phyloP scores from a whole-genome alignment of 2,888 invertebrate species.

The Endomychus coccineus region DNA sequence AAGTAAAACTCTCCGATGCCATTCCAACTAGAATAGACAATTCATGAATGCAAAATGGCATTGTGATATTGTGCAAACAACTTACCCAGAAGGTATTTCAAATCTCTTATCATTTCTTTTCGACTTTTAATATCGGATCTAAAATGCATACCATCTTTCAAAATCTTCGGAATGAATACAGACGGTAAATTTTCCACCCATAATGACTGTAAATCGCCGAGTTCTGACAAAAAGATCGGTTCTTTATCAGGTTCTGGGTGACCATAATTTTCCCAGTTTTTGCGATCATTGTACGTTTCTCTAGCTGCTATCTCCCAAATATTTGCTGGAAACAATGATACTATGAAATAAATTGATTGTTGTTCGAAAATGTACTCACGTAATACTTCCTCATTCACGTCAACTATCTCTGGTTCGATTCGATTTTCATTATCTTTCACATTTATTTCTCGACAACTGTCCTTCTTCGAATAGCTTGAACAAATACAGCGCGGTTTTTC shows the following conservation, averaged over 20 bases:
- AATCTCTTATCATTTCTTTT: constrained; percentile 31
- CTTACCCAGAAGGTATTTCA: constrained; percentile 35
- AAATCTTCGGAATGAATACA: constrained; percentile 24
- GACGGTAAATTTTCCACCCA: constrained; percentile 35
- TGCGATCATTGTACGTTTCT: constrained; percentile 26
- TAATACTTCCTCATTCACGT: not conserved
- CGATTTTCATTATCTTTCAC: not conserved
- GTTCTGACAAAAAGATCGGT: constrained; percentile 37
- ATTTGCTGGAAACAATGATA: constrained; percentile 12
- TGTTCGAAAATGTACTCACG: not conserved
- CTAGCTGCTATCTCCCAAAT: constrained; percentile 36
- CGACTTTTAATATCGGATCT: constrained; percentile 25
- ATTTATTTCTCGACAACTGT: constrained; percentile 1
- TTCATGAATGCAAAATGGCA: constrained; percentile 1
- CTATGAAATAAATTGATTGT: not conserved
- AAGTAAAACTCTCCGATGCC: constrained; percentile 35
- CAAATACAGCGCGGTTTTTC: constrained; percentile 5
- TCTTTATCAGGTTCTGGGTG: constrained; percentile 35
- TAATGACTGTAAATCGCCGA: constrained; percentile 31
- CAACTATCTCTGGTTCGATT: not conserved
- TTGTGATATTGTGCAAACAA: not conserved
- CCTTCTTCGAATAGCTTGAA: constrained; percentile 2
- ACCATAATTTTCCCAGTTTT: constrained; percentile 39
- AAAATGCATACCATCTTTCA: constrained; percentile 23
- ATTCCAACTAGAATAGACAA: constrained; percentile 36